These are phyloP conservation scores for Unio delphinus DNA, from an alignment of 2,888 invertebrate genomes.

Conservation along the genomic window DNA sequence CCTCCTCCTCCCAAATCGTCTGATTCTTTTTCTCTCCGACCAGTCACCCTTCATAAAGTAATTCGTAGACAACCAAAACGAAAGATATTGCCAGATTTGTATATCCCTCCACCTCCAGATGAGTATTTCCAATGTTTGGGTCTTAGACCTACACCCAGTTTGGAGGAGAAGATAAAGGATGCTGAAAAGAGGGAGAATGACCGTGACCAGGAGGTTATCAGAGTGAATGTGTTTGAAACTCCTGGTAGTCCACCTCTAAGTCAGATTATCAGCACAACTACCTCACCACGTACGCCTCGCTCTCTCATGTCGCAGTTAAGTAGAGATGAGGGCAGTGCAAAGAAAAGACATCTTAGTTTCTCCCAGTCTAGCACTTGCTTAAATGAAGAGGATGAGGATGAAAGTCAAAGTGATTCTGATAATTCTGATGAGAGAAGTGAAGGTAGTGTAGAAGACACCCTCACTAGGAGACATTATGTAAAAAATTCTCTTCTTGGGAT, in stretches of 20 bases:
- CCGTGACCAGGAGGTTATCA: constrained; percentile 47
- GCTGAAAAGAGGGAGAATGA: constrained; percentile 26
- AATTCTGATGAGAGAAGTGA: constrained; percentile 10
- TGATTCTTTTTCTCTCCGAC: neutral
- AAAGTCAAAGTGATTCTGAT: constrained; percentile 14
- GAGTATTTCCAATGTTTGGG: constrained; percentile 31
- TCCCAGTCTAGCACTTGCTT: constrained; percentile 11
- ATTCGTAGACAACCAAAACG: constrained; percentile 6
- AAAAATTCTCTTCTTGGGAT: constrained; percentile 34
- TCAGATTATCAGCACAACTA: neutral
- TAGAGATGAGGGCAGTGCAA: constrained; percentile 31
- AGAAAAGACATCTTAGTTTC: constrained; percentile 41
- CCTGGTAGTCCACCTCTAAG: constrained; percentile 21
- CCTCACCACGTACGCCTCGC: constrained; percentile 39
- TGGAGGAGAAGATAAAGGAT: constrained; percentile 30
- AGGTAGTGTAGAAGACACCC: constrained; percentile 4
- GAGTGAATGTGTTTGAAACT: constrained; percentile 56
- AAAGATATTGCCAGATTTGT: constrained; percentile 20
- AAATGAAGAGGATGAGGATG: neutral
- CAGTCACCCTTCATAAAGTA: neutral
- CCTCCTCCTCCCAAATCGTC: neutral
- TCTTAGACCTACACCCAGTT: constrained; percentile 26
- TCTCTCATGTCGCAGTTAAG: constrained; percentile 55
- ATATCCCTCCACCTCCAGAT: constrained; percentile 30
- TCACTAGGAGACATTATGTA: constrained; percentile 10